Base-by-base conservation (phyloP, 2,113 vertebrate genomes). In the Psittacula cyanocephala region DNA sequence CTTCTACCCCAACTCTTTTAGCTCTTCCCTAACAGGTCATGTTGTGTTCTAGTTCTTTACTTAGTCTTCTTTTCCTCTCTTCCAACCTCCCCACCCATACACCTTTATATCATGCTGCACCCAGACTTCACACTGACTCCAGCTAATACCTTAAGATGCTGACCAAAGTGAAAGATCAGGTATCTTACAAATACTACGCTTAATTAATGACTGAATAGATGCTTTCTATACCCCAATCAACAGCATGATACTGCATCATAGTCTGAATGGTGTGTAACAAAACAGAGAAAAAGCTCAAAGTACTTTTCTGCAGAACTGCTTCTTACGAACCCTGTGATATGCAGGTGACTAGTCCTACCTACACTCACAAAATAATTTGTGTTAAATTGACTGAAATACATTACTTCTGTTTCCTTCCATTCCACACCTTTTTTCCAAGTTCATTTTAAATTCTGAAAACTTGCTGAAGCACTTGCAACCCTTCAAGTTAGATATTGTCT, bases 381-480 rank as follows among this genome's bases (percentile, higher is more conserved):
- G 86, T 60, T 62, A 74, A 69, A 28, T 6, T 60, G 67, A 59
- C 0, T 43, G 46, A 78, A 94, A 89, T 37, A 31, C 7, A 49
- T 46, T 80, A 55, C 18, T 24, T 89, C 80, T 57, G 17, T 43
- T 94, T 84, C 50, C 31, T 84, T 91, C 68, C 43, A 59, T 75
- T 75, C 23, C 4, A 5, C 9, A 46, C 8, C 3, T 11, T 89
- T 89, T 84, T 71, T 43, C 55, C 46, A 91, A 63, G 37, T 43
- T 67, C 12, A 78, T 89, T 95, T 89, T 71, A 75, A 86, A 95
- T 89, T 88, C 55, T n/a, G 15, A 86, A 91, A 23, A 80, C 64
- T 43, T 86, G 44, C n/a, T 80, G 10, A 94, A 81, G n/a, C 41
- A 60, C 25, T 84, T 57, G 28, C 37, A 92, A 89, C 7, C 14